Evolutionary conservation across 2,113 vertebrate species (phyloP).

Genomic region (Prunella himalayana): DNA sequence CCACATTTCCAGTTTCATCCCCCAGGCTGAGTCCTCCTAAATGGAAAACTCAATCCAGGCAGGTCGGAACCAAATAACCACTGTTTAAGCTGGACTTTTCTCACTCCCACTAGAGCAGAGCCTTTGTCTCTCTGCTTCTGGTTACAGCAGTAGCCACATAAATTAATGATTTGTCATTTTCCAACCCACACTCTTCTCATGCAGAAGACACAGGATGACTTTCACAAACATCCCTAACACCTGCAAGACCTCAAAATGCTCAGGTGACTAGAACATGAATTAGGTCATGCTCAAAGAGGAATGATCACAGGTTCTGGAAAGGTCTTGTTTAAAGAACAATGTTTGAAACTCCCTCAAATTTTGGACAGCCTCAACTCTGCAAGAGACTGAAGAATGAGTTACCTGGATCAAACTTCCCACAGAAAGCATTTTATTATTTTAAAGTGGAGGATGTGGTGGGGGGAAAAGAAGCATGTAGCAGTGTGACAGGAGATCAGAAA

Average conservation of each 20-base stretch:
- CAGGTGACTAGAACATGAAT: background rate
- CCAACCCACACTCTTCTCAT: background rate
- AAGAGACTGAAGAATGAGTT: background rate
- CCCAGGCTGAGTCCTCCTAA: background rate
- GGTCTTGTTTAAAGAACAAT: background rate
- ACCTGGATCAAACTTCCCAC: background rate
- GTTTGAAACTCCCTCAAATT: background rate
- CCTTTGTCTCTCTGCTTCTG: background rate
- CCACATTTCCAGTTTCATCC: background rate
- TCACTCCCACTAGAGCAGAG: background rate
- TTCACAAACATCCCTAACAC: background rate
- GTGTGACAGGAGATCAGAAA: background rate
- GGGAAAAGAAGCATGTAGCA: rapidly evolving
- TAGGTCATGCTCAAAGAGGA: background rate
- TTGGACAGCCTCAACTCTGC: background rate
- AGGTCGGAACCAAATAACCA: background rate
- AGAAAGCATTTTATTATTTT: background rate
- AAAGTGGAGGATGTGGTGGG: background rate
- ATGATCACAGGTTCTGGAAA: background rate
- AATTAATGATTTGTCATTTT: background rate
- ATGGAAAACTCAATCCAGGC: background rate
- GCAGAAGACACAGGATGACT: background rate
- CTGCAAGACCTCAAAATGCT: background rate
- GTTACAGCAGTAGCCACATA: background rate
- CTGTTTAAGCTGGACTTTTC: background rate